Evolutionary conservation across 2,113 vertebrate genomes (phyloP).

Genomic region (Macquaria australasica): DNA sequence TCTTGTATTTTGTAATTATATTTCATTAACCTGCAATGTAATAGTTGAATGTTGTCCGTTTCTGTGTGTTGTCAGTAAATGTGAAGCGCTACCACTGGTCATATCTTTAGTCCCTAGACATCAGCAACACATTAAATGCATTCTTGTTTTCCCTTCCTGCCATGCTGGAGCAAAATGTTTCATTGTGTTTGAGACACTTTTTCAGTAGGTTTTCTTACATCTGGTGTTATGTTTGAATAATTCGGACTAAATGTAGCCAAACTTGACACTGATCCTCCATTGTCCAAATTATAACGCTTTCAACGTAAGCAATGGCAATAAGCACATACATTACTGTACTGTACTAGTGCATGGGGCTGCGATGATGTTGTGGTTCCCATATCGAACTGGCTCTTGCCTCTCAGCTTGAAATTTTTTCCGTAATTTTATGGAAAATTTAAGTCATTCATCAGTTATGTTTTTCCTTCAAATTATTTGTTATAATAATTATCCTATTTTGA

Average conservation of each 20-base stretch:
- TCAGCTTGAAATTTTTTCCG: background rate
- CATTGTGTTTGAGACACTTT: background rate
- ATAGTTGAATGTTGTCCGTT: background rate
- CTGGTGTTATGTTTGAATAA: background rate
- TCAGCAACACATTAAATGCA: background rate
- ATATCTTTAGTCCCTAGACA: background rate
- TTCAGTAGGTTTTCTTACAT: background rate
- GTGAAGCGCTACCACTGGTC: background rate
- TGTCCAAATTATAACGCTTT: background rate
- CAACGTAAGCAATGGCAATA: background rate
- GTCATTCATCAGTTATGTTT: background rate
- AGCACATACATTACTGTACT: no score
- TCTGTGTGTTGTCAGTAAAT: background rate
- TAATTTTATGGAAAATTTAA: background rate
- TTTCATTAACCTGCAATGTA: constrained; percentile 1
- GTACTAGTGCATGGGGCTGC: background rate
- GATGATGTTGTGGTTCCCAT: background rate
- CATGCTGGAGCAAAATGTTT: background rate
- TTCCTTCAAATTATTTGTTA: background rate
- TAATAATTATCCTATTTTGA: background rate
- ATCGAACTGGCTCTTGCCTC: background rate
- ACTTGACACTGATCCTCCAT: background rate
- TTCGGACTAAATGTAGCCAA: background rate
- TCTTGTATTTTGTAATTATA: background rate
- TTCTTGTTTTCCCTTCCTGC: background rate